Conservation (phyloP, 2,797 vertebrate species). For the Limnodromus scolopaceus region DNA sequence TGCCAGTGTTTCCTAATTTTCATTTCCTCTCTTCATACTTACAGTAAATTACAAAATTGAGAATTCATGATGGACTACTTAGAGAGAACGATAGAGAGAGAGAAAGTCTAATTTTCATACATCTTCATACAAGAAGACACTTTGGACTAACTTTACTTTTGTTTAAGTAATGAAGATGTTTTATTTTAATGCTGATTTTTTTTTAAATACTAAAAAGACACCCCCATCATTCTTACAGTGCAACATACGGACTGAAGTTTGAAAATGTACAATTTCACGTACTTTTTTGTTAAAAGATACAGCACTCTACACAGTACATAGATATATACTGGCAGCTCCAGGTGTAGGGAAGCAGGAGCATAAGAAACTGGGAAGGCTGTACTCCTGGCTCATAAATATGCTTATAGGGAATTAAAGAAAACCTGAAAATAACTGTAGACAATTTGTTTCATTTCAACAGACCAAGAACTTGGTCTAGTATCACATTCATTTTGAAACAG, state of each 20-base stretch:
- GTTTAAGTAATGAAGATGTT: not conserved
- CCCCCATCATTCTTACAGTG: not conserved
- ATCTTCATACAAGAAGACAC: not conserved
- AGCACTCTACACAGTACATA: not conserved
- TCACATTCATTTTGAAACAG: not conserved
- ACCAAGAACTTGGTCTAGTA: not conserved
- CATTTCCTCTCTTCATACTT: constrained; percentile 46
- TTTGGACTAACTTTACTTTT: not conserved
- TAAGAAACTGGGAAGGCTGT: not conserved
- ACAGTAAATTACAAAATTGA: constrained; percentile 44
- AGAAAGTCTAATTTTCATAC: constrained; percentile 2
- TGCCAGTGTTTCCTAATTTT: constrained; percentile 55
- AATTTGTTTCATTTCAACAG: not conserved
- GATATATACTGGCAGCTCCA: not conserved
- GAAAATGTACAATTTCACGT: not conserved
- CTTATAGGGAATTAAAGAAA: not conserved
- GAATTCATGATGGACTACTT: constrained; percentile 34
- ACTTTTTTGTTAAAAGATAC: not conserved
- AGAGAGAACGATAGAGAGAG: not conserved
- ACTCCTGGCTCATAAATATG: not conserved
- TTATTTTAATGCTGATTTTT: not conserved
- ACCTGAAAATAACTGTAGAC: not conserved
- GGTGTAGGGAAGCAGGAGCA: not conserved
- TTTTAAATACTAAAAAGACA: not conserved
- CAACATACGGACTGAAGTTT: not conserved